Evolutionary conservation across 2,888 invertebrate genomes (phyloP).

Genomic region (Tridacna gigas): DNA sequence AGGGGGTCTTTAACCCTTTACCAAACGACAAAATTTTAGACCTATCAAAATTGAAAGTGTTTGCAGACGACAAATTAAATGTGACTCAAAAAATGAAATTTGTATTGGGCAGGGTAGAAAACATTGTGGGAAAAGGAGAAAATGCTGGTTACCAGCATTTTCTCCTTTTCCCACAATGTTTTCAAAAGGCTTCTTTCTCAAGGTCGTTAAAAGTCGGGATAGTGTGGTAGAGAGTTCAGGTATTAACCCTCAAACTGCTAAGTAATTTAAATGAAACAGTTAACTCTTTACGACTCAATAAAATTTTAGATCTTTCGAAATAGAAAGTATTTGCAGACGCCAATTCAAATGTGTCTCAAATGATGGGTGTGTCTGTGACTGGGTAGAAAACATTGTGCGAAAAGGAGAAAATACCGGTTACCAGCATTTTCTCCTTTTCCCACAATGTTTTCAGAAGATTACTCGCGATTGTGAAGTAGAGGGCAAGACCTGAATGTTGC

Average conservation of each 20-base stretch:
- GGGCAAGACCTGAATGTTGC: too few species aligned
- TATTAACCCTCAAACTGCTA: not conserved
- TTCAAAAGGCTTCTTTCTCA: not conserved
- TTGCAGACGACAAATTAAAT: not conserved
- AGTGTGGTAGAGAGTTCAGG: not conserved
- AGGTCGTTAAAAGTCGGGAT: too few species aligned
- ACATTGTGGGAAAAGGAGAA: slow-evolving; percentile 9
- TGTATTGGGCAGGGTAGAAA: not conserved
- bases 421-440: not conserved
- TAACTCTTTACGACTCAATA: not conserved
- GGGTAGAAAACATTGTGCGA: not conserved
- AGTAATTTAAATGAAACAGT: not conserved
- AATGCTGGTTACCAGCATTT: slow-evolving; percentile 8
- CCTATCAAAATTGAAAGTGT: not conserved
- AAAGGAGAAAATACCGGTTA: not conserved
- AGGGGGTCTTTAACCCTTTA: not conserved
- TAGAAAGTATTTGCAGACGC: not conserved
- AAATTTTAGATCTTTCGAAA: not conserved
- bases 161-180: slow-evolving; percentile 8
- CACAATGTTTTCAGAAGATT: not conserved
- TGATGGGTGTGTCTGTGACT: not conserved
- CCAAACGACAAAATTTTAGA: not conserved
- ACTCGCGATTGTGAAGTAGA: not conserved
- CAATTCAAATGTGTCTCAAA: not conserved
- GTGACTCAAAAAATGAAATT: not conserved